Evolutionary conservation across 2,797 vertebrate species (phyloP).

Genomic region (Paguma larvata): DNA sequence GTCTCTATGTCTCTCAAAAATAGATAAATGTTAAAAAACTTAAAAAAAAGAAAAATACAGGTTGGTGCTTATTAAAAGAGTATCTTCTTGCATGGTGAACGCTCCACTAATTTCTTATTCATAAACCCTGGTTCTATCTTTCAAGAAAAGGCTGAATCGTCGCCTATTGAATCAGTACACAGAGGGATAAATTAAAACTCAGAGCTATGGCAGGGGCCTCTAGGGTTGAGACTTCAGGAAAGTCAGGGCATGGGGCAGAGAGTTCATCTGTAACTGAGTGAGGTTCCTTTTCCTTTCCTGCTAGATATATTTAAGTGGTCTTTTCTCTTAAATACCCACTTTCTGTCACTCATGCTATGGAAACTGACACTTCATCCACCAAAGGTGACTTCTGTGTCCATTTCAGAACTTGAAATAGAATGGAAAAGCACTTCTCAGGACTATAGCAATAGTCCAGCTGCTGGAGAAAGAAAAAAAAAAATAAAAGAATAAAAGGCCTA

Average conservation of each 20-base stretch:
- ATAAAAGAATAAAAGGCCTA: neutral
- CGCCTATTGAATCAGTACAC: conserved; percentile 64
- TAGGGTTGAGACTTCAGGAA: neutral
- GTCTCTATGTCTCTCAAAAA: no score
- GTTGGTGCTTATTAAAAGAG: conserved; percentile 86
- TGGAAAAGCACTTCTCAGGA: neutral
- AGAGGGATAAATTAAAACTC: conserved; percentile 46
- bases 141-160: conserved; percentile 63
- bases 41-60: conserved; percentile 88
- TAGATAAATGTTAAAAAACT: no score
- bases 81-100: conserved; percentile 79
- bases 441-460: neutral
- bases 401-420: neutral
- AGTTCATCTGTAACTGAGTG: neutral
- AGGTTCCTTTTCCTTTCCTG: neutral
- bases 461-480: neutral
- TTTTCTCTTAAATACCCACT: neutral
- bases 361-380: neutral
- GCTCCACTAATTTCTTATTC: conserved; percentile 83
- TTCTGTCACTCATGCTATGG: neutral
- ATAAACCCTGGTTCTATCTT: conserved; percentile 78
- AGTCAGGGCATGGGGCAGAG: no score
- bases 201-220: conserved; percentile 42
- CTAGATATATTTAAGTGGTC: neutral
- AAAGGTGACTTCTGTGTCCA: neutral